Conservation (phyloP, 1,140 invertebrate genomes). For the Mizuhopecten yessoensis region DNA sequence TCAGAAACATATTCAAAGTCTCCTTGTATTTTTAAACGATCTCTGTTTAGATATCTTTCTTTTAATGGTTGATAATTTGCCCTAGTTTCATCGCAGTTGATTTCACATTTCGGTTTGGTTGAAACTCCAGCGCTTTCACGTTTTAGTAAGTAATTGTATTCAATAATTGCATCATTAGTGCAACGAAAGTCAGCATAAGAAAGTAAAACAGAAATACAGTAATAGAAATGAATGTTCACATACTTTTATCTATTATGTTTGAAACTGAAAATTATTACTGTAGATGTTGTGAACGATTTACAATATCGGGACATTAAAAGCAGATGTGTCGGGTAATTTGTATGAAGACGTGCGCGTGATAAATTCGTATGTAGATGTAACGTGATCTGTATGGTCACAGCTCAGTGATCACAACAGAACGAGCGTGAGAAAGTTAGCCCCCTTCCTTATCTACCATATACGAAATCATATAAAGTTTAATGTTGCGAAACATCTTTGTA, state of each 20-base stretch:
- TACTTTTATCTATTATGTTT: conserved; percentile 16
- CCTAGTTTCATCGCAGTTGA: too few relatives aligned
- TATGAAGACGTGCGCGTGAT: not conserved
- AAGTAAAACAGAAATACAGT: not conserved
- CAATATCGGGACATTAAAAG: conserved; percentile 28
- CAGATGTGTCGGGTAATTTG: not conserved
- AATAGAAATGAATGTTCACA: not conserved
- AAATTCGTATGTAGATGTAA: conserved; percentile 21
- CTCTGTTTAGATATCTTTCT: too few relatives aligned
- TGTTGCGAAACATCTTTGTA: conserved; percentile 31
- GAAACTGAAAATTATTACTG: not conserved
- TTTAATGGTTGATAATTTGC: too few relatives aligned
- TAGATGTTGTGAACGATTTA: not conserved
- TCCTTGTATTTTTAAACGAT: too few relatives aligned
- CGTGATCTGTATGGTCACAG: not conserved
- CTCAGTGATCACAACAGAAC: not conserved
- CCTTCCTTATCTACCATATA: conserved; percentile 21
- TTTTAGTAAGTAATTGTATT: too few relatives aligned
- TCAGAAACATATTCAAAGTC: too few relatives aligned
- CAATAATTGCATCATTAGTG: too few relatives aligned
- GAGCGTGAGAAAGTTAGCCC: conserved; percentile 24
- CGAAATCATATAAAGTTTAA: conserved; percentile 15
- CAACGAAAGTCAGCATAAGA: not conserved
- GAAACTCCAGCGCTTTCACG: too few relatives aligned
- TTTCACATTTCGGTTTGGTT: too few relatives aligned